A percentile compares a stretch with the other conserved stretches of the same genome.
Conservation (phyloP, 2,113 vertebrate genomes). For the Halcyon senegalensis region DNA sequence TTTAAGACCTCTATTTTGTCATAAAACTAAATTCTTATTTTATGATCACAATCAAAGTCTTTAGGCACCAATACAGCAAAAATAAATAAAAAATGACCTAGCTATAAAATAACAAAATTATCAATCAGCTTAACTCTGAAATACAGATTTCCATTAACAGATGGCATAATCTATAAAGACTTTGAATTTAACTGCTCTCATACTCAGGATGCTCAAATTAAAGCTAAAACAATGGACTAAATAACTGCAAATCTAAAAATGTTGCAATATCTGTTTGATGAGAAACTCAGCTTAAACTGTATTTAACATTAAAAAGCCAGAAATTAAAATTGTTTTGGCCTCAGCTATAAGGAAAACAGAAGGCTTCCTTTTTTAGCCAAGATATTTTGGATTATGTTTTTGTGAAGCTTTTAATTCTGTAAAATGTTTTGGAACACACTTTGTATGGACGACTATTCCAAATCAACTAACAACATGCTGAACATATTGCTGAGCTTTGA, state of each 20-base stretch:
- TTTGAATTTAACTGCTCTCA: neutral
- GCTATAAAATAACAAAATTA: neutral
- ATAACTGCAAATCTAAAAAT: neutral
- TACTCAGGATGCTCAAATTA: neutral
- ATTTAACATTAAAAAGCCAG: conserved; percentile 36
- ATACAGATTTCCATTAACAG: neutral
- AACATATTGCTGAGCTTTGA: neutral
- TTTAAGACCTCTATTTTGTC: neutral
- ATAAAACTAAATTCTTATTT: neutral
- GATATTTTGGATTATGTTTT: conserved; percentile 40
- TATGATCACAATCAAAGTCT: neutral
- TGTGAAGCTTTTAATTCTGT: neutral
- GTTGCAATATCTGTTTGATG: neutral
- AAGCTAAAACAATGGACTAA: neutral
- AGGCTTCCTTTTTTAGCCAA: conserved; percentile 30
- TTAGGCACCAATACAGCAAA: neutral
- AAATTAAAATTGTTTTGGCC: conserved; percentile 52
- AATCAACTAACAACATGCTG: neutral
- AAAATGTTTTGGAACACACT: conserved; percentile 30
- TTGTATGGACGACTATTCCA: neutral
- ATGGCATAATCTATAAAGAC: neutral
- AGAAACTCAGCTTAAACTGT: neutral
- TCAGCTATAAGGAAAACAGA: conserved; percentile 37
- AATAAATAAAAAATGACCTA: neutral
- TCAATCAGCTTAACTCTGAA: neutral